phyloP scores from a whole-genome alignment of 2,797 vertebrate genomes.

The Acrossocheilus fasciatus region DNA sequence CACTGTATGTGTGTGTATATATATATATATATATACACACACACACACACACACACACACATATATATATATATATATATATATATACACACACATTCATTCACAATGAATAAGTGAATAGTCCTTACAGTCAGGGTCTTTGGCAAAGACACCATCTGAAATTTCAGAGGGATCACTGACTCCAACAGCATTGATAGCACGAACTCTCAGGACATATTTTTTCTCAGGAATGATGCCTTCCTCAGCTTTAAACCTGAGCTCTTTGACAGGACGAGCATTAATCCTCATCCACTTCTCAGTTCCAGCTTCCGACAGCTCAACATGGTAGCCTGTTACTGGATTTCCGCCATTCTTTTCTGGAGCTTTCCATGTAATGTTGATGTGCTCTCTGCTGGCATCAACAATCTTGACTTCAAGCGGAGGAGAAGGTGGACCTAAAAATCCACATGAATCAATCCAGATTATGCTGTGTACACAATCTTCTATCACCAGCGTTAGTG shows the following conservation, averaged over 20 bases:
- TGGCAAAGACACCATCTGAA: conserved; percentile 94
- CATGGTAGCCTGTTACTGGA: conserved; percentile 93
- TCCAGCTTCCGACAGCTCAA: conserved; percentile 94
- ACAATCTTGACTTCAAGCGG: conserved; percentile 89
- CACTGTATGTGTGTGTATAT: neutral
- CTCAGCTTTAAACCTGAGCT: conserved; percentile 90
- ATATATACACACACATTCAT: neutral
- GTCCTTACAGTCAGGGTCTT: conserved; percentile 93
- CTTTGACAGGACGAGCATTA: conserved; percentile 94
- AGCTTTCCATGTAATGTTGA: conserved; percentile 93
- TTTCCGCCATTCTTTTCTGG: conserved; percentile 93
- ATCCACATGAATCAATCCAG: conserved; percentile 13
- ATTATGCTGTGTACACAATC: neutral
- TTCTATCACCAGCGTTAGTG: neutral
- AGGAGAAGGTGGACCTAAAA: conserved; percentile 89
- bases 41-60: neutral
- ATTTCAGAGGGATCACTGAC: conserved; percentile 94
- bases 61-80: too few species aligned
- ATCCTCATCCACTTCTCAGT: conserved; percentile 99
- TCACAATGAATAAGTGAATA: neutral
- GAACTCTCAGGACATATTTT: conserved; percentile 94
- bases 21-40: neutral
- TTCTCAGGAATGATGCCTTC: conserved; percentile 96
- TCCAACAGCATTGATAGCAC: conserved; percentile 94
- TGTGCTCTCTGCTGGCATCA: conserved; percentile 92